phyloP scores from a whole-genome alignment of 2,888 invertebrate genomes.

The Nemurella pictetii region DNA sequence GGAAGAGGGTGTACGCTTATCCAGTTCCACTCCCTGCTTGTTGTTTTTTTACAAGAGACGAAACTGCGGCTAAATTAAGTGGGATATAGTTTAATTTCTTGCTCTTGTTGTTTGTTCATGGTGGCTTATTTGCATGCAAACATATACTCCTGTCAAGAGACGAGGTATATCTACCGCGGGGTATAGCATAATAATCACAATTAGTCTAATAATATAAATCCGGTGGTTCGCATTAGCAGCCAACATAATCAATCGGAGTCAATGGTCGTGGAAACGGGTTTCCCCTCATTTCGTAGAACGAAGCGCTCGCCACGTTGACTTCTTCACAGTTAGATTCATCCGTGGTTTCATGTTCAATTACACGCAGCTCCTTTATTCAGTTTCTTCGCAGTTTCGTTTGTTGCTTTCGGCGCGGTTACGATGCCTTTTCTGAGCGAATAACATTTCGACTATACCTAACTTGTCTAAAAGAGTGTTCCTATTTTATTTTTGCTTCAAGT shows the following conservation, averaged over 20 bases:
- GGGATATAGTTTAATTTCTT: background rate
- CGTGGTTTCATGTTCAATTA: background rate
- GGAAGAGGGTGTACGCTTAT: too few species aligned
- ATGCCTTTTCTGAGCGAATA: background rate
- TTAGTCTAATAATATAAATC: background rate
- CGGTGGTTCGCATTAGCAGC: background rate
- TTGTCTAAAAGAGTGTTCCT: background rate
- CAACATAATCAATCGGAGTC: too few species aligned
- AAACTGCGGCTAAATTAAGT: background rate
- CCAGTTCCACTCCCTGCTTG: background rate
- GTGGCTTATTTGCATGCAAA: background rate
- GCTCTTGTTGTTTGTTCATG: background rate
- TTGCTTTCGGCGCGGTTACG: background rate
- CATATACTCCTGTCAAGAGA: background rate
- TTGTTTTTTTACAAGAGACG: background rate
- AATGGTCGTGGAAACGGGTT: background rate
- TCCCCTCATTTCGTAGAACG: background rate
- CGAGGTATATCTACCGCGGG: background rate
- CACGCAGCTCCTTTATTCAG: background rate
- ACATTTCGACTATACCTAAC: background rate
- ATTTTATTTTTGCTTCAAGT: background rate
- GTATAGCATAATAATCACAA: background rate
- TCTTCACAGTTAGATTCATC: background rate
- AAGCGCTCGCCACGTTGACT: background rate
- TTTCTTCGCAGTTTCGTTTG: background rate